Conservation (phyloP, 2,888 invertebrate genomes). For the Ethmia dodecea region DNA sequence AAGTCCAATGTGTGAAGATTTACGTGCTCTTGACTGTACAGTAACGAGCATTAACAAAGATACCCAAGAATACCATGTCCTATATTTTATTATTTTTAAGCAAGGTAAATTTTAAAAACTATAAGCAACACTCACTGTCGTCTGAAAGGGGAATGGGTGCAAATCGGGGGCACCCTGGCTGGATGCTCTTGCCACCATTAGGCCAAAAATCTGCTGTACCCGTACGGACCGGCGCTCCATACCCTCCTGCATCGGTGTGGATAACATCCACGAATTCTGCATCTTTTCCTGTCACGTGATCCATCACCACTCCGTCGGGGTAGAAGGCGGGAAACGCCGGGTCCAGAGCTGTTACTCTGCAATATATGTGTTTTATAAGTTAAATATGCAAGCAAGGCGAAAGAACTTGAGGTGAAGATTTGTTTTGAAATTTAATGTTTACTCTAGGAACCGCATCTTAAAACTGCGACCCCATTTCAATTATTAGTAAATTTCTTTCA, state of each 20-base stretch:
- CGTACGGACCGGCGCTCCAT: slow-evolving; percentile 76
- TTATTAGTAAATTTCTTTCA: no score
- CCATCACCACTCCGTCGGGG: slow-evolving; percentile 64
- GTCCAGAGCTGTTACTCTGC: slow-evolving; percentile 77
- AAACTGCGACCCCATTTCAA: no score
- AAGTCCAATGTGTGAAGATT: no score
- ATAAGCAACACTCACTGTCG: slow-evolving; percentile 53
- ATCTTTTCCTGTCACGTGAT: slow-evolving; percentile 69
- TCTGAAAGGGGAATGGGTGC: slow-evolving; percentile 70
- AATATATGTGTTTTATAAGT: no score
- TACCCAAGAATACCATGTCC: no score
- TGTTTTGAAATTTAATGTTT: no score
- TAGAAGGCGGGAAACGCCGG: slow-evolving; percentile 80
- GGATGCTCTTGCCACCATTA: slow-evolving; percentile 76
- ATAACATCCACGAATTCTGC: slow-evolving; percentile 82
- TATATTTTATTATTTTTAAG: no score
- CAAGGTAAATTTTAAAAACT: not conserved
- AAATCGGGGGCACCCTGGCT: slow-evolving; percentile 78
- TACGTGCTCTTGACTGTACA: no score
- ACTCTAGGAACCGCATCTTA: no score
- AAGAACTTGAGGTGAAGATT: no score
- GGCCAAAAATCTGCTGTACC: slow-evolving; percentile 81
- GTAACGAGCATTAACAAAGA: no score
- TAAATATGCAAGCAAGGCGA: no score
- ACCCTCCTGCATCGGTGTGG: slow-evolving; percentile 81